These are phyloP conservation scores for Drosophila sproati DNA, from an alignment of 1,140 invertebrate species.

Conservation along the genomic window DNA sequence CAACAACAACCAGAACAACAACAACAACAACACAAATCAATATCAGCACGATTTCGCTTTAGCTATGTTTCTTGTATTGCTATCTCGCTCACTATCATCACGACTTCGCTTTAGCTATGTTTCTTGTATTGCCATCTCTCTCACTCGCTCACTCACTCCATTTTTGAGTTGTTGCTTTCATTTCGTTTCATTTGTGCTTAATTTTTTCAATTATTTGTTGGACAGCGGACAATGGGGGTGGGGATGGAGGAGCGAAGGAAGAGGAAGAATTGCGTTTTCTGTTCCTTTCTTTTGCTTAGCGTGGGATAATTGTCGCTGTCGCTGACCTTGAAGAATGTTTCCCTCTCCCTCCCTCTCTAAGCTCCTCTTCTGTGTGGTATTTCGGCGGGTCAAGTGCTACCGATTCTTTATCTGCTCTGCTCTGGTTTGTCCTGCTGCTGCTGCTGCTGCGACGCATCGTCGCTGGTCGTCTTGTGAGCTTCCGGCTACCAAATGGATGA, in stretches of 20 bases:
- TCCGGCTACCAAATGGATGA: constrained; percentile 49
- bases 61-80: neutral
- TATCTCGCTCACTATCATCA: constrained; percentile 1
- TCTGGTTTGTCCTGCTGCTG: constrained; percentile 15
- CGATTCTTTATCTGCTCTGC: constrained; percentile 12
- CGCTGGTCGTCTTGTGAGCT: constrained; percentile 37
- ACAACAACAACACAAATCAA: constrained; percentile 60
- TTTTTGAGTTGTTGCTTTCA: constrained; percentile 17
- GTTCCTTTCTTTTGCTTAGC: constrained; percentile 60
- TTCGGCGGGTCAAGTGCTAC: constrained; percentile 69
- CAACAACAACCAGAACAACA: constrained; percentile 6
- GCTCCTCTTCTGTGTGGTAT: constrained; percentile 26
- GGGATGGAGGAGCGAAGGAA: neutral
- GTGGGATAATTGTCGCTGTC: constrained; percentile 61
- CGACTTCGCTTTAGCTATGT: neutral
- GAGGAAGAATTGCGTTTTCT: constrained; percentile 17
- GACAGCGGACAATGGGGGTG: neutral
- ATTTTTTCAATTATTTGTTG: constrained; percentile 20
- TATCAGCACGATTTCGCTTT: constrained; percentile 39
- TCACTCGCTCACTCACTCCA: neutral
- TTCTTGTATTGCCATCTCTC: constrained; percentile 1
- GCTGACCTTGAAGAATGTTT: constrained; percentile 58
- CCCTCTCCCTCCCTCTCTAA: too few relatives aligned
- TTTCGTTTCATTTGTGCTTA: constrained; percentile 15
- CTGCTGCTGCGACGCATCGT: constrained; percentile 11